Base-by-base conservation (phyloP, 1,140 invertebrate genomes). In the Sarcophaga bullata region DNA sequence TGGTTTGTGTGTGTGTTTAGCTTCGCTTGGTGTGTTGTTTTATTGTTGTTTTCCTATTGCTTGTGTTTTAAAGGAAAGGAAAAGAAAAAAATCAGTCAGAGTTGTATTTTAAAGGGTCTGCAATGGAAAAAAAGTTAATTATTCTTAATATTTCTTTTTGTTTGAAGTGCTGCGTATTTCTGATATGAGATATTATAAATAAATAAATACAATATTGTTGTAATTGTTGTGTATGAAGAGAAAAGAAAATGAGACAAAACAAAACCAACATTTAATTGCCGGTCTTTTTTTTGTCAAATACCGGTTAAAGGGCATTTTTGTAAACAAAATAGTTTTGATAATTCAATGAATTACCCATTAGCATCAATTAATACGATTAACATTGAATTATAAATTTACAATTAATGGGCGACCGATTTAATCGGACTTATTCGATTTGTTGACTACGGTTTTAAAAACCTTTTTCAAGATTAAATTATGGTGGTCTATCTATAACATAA, bases 11-110 rank as follows among this genome's bases (percentile, higher is more conserved):
- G 13, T 49, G 73, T 17, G 58, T 49, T 50, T 81, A 47, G 52
- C 86, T 84, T 85, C 49, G 73, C 86, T 84, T 85, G 15, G 46
- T 85, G 6, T 68, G 54, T 49, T 82, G 80, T 73, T 81, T 8
- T 17, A 62, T 50, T 83, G 80, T 17, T 82, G 72, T 25, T 37
- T 37, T 15, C 15, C 8, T 73, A 84, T 85, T 15, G 83, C 54
- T 58, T 58, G 15, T 58, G 54, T 58, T 58, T n/a, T 3, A 58
- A 58, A 58, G n/a, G 15, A 6, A 58, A 58, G n/a, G 15, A 6
- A 58, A 58, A 58, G 11, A 58, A 37, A 37, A 37, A 37, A 37
- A 58, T n/a, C 15, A n/a, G n/a, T n/a, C 54, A 58, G 54, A 58
- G 54, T 58, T 58, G 54, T 13, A 58, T 58, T 58, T 58, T 58